Evolutionary conservation across 64 coral and sea anemone genomes (phyloP).

Genomic region (Platygyra sinensis): DNA sequence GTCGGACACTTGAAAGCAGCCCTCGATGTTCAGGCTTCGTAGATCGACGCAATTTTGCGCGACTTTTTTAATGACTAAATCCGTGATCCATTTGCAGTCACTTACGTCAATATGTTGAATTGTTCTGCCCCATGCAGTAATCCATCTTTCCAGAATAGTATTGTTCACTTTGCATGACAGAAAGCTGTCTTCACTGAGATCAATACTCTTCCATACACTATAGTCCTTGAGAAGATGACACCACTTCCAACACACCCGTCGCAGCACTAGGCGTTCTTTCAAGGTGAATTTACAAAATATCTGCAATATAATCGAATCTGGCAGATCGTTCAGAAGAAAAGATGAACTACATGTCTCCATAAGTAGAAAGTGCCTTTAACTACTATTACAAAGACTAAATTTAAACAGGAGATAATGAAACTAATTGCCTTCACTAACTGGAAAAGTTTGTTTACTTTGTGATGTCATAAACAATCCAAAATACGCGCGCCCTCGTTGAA

Average conservation of each 20-base stretch:
- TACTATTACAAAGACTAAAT: not conserved
- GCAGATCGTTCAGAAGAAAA: slow-evolving; percentile 39
- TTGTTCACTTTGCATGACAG: slow-evolving; percentile 59
- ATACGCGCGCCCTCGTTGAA: not conserved
- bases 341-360: not conserved
- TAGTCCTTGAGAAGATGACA: slow-evolving; percentile 61
- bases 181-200: slow-evolving; percentile 51
- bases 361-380: not conserved
- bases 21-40: slow-evolving; percentile 57
- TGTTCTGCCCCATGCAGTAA: slow-evolving; percentile 66
- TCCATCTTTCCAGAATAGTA: slow-evolving; percentile 67
- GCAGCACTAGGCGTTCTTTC: slow-evolving; percentile 47
- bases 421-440: not conserved
- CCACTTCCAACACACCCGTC: slow-evolving; percentile 79
- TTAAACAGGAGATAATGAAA: not conserved
- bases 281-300: slow-evolving; percentile 49
- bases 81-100: slow-evolving; percentile 73
- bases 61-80: slow-evolving; percentile 48
- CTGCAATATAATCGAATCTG: slow-evolving; percentile 50
- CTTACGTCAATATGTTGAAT: slow-evolving; percentile 62
- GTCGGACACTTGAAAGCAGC: slow-evolving; percentile 80
- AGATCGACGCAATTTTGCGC: slow-evolving; percentile 63
- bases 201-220: slow-evolving; percentile 72
- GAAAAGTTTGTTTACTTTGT: not conserved
- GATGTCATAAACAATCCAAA: slow-evolving; percentile 9